These are phyloP conservation scores for Ernsta delagoae DNA, from an alignment of 2,888 invertebrate genomes.

Conservation along the genomic window DNA sequence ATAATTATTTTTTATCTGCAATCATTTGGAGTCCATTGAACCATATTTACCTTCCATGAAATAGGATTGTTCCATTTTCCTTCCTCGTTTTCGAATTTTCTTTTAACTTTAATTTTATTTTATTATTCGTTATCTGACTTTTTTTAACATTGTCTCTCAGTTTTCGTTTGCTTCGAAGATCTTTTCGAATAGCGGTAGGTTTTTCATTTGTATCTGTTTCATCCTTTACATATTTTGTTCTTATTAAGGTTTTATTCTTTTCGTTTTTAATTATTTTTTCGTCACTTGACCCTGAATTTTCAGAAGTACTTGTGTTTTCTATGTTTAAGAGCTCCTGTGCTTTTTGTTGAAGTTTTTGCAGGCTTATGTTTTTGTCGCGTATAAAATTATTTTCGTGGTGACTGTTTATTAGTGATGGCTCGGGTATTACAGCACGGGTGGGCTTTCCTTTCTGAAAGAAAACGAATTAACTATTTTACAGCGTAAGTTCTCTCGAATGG, in stretches of 20 bases:
- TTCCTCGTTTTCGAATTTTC: constrained; percentile 37
- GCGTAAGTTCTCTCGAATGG: too few species aligned
- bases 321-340: constrained; percentile 72
- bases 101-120: constrained; percentile 38
- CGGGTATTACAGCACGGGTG: background rate
- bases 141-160: constrained; percentile 32
- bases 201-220: background rate
- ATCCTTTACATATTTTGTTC: background rate
- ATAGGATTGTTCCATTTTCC: constrained; percentile 38
- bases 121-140: constrained; percentile 19
- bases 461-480: background rate
- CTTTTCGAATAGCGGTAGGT: constrained; percentile 6
- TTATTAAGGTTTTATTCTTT: background rate
- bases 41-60: constrained; percentile 46
- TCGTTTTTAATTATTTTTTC: constrained; percentile 43
- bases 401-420: background rate
- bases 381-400: constrained; percentile 15
- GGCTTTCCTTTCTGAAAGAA: background rate
- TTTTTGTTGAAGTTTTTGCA: constrained; percentile 72
- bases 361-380: constrained; percentile 53
- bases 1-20: background rate
- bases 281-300: constrained; percentile 53
- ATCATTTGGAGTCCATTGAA: too few species aligned
- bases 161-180: constrained; percentile 39
- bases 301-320: constrained; percentile 65